phyloP scores from a whole-genome alignment of 2,797 vertebrate genomes.

The Mus minutoides region DNA sequence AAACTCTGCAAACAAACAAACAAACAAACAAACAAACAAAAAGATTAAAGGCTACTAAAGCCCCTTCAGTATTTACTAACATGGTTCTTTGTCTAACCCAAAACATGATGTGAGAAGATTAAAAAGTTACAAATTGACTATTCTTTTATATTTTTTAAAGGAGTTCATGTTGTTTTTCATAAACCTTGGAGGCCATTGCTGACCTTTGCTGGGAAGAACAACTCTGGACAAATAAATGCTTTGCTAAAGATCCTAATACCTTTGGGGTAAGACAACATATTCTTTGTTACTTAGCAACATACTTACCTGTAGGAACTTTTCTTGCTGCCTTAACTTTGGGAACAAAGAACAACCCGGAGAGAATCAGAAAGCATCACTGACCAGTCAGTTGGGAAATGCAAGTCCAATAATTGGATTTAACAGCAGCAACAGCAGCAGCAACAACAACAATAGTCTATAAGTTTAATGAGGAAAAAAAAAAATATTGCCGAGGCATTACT shows the following conservation, averaged over 20 bases:
- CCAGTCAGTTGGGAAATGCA: constrained; percentile 19
- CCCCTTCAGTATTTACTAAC: neutral
- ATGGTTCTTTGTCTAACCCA: neutral
- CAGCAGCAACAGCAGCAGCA: neutral
- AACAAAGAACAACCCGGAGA: constrained; percentile 49
- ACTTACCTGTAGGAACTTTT: constrained; percentile 36
- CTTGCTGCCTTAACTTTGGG: constrained; percentile 17
- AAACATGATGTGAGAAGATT: constrained; percentile 6
- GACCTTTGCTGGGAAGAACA: neutral
- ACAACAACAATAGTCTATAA: neutral
- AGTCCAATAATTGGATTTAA: constrained; percentile 25
- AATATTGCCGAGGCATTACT: neutral
- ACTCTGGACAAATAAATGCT: neutral
- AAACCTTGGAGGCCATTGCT: neutral
- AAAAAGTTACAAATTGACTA: neutral
- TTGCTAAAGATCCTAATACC: neutral
- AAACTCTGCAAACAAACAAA: neutral
- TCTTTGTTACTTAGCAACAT: constrained; percentile 40
- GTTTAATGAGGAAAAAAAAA: neutral
- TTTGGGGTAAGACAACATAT: neutral
- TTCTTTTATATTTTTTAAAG: neutral
- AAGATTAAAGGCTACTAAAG: neutral
- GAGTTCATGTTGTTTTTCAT: neutral
- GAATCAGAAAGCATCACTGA: constrained; percentile 51
- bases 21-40: too few relatives aligned